These are phyloP conservation scores for Centropus unirufus DNA, from an alignment of 2,113 vertebrate genomes.

Conservation along the genomic window DNA sequence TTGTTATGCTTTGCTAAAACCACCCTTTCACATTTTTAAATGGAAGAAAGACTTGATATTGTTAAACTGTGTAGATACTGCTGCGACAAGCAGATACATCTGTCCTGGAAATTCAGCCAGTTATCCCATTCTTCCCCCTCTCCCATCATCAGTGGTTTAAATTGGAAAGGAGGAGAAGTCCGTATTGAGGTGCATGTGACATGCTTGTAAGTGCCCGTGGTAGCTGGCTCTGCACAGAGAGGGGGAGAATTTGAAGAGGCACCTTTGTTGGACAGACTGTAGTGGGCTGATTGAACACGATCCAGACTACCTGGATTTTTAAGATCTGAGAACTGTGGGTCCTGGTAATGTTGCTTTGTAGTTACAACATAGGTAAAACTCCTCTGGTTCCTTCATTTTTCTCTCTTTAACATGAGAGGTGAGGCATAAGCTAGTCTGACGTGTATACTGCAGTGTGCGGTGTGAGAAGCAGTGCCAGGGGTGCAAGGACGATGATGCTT, in stretches of 20 bases:
- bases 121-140: neutral
- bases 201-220: neutral
- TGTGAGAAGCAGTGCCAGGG: too few relatives aligned
- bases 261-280: neutral
- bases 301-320: neutral
- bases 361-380: neutral
- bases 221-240: neutral
- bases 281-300: neutral
- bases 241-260: neutral
- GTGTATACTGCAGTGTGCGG: too few relatives aligned
- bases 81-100: neutral
- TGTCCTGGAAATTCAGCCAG: neutral
- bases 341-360: neutral
- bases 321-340: neutral
- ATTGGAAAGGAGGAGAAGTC: neutral
- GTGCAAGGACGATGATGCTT: too few relatives aligned
- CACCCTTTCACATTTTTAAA: neutral
- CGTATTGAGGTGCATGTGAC: neutral
- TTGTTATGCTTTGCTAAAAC: slow-evolving; percentile 15
- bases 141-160: neutral
- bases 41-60: neutral
- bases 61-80: neutral
- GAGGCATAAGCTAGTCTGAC: neutral
- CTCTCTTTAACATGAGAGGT: neutral
- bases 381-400: neutral